A percentile compares a stretch with the other conserved stretches of the same genome.
These are phyloP conservation scores for Nansenia antarctica DNA, from an alignment of 2,113 vertebrate genomes.

Conservation along the genomic window DNA sequence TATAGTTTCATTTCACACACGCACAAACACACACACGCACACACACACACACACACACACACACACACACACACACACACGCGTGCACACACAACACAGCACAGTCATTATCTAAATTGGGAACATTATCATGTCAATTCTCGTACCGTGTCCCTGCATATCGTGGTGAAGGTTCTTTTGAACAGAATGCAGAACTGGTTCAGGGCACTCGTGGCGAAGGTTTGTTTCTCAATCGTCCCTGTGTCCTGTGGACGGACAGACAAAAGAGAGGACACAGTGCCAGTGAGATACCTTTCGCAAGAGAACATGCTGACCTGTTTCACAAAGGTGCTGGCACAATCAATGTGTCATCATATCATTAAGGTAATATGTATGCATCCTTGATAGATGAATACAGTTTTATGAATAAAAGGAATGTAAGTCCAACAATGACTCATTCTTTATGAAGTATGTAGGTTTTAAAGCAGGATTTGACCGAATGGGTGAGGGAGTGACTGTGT, in stretches of 20 bases:
- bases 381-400: no score
- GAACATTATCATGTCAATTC: not conserved
- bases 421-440: no score
- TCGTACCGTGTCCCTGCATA: conserved; percentile 93
- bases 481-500: not conserved
- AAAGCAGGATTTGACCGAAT: no score
- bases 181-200: conserved; percentile 98
- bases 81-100: not conserved
- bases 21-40: not conserved
- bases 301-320: no score
- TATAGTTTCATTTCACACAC: conserved; percentile 8
- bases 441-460: no score
- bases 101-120: not conserved
- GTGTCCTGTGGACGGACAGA: conserved; percentile 33
- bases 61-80: conserved; percentile 12
- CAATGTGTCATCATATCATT: no score
- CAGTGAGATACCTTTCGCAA: not conserved
- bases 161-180: conserved; percentile 91
- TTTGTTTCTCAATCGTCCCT: conserved; percentile 92
- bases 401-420: no score
- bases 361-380: no score
- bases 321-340: no score
- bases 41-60: not conserved
- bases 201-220: conserved; percentile 91
- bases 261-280: not conserved